Conservation (phyloP, 2,888 invertebrate species). For the Synanthedon myopaeformis region DNA sequence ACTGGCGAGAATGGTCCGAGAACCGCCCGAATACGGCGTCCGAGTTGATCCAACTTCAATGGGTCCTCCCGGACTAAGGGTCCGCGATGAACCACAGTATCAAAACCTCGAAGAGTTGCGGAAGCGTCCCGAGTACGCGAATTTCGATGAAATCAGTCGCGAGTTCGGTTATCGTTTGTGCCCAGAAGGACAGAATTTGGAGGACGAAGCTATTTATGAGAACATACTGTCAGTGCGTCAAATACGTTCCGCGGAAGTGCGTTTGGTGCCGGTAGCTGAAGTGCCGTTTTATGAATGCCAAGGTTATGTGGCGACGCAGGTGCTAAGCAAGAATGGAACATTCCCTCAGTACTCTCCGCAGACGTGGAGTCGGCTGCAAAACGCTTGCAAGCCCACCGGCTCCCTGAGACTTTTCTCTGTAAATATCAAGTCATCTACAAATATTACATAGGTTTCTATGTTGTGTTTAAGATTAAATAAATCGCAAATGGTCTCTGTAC, state of each 20-base stretch:
- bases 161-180: slow-evolving; percentile 65
- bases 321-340: slow-evolving; percentile 61
- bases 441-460: not conserved
- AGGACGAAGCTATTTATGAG: slow-evolving; percentile 65
- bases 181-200: slow-evolving; percentile 65
- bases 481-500: slow-evolving; percentile 9
- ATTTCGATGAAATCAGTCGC: slow-evolving; percentile 62
- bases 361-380: slow-evolving; percentile 60
- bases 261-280: slow-evolving; percentile 64
- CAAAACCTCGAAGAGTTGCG: slow-evolving; percentile 60
- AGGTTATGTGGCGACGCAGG: slow-evolving; percentile 63
- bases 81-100: slow-evolving; percentile 55
- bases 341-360: slow-evolving; percentile 66
- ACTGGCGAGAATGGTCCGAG: slow-evolving; percentile 56
- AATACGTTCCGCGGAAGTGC: slow-evolving; percentile 64
- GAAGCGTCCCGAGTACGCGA: slow-evolving; percentile 63
- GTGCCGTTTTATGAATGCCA: slow-evolving; percentile 64
- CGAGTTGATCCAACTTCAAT: slow-evolving; percentile 48
- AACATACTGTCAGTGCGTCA: slow-evolving; percentile 64
- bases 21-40: slow-evolving; percentile 52
- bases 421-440: slow-evolving; percentile 23
- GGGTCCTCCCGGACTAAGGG: slow-evolving; percentile 45
- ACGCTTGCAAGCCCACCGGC: slow-evolving; percentile 47
- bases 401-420: slow-evolving; percentile 53
- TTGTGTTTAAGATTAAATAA: not conserved